Base-by-base conservation (phyloP, 2,797 vertebrate species). In the Hippocampus kuda region DNA sequence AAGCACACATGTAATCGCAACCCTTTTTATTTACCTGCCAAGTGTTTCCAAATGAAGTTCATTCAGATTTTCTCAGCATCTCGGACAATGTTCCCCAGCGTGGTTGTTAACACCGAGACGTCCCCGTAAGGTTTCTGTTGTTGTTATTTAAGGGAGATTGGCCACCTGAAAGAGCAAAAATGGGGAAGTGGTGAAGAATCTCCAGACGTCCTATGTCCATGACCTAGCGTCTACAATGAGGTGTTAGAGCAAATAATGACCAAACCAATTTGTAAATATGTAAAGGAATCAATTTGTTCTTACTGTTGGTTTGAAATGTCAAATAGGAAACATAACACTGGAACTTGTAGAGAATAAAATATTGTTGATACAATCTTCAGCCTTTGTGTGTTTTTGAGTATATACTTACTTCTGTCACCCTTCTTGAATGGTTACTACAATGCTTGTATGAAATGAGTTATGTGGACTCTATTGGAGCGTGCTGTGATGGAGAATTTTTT, bases 241-340 rank as follows among this genome's bases (percentile, higher is more conserved):
- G 30, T 67, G 53, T 66, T 67, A 24, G 26, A 67, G 66, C 42
- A 24, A 63, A 57, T 57, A 67, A 56, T 56, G 66, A 67, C 66
- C 66, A 67, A 67, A 67, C 66, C 53, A 67, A 67, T 56, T n/a
- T 67, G 66, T 67, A 67, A 42, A 67, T 67, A 67, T 67, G 66
- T 67, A 57, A 67, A 67, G 66, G 57, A 24, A 54, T 54, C 53
- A 13, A 67, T 11, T 34, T 54, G 48, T 54, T 67, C 65, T 67
- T 54, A 53, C 65, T 67, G 49, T 42, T 67, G 66, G 53, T 54
- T 60, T 38, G 30, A 46, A 57, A 67, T 54, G 66, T n/a, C 42
- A 57, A 44, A 46, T 44, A 48, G 62, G 42, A 51, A 65, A 65
- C 24, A 44, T 56, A 53, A 59, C 72, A 61, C 53, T 63, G 46